phyloP scores from a whole-genome alignment of 2,113 vertebrate genomes.

The Rhombomys opimus region DNA sequence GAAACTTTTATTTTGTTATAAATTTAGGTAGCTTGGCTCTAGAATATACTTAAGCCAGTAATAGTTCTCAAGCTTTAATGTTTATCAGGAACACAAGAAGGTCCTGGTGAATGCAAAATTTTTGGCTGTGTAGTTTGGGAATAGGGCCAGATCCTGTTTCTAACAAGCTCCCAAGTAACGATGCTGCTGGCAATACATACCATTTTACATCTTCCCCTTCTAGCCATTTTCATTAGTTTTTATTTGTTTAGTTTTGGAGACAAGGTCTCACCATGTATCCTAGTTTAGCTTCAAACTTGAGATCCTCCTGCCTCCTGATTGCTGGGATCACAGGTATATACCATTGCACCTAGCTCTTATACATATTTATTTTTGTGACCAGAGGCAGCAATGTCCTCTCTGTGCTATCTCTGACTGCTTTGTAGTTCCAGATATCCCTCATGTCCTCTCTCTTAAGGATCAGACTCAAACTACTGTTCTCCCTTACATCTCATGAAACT shows the following conservation, averaged over 20 bases:
- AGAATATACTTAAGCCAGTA: neutral
- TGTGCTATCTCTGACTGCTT: neutral
- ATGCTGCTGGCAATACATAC: neutral
- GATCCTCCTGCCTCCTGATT: neutral
- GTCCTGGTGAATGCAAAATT: slow-evolving; percentile 36
- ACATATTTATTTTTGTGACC: neutral
- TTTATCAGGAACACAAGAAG: neutral
- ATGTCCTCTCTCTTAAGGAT: slow-evolving; percentile 15
- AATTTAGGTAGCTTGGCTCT: neutral
- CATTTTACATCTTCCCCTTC: neutral
- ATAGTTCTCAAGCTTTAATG: neutral
- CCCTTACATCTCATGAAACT: neutral
- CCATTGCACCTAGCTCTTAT: neutral
- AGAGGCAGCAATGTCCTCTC: neutral
- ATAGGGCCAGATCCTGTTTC: neutral
- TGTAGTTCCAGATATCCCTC: neutral
- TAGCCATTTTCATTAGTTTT: neutral
- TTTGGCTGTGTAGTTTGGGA: neutral
- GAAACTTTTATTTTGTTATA: neutral
- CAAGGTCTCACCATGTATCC: neutral
- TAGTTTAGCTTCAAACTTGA: neutral
- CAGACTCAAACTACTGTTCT: slow-evolving; percentile 16
- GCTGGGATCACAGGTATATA: neutral
- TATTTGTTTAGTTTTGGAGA: neutral
- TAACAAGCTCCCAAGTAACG: slow-evolving; percentile 27